Conservation (phyloP, 2,888 invertebrate species). For the Crocallis elinguaria region DNA sequence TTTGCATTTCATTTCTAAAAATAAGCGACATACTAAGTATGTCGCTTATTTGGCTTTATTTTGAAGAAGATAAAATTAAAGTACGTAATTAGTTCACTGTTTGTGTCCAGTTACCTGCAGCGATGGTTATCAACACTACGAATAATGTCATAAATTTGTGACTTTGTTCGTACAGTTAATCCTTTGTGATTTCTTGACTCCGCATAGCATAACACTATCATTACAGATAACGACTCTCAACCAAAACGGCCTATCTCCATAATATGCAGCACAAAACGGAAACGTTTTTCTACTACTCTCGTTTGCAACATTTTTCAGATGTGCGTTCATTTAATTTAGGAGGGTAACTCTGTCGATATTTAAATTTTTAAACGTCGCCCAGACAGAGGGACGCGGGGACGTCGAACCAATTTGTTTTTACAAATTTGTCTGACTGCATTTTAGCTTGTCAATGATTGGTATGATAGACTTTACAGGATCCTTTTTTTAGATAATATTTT, state of each 20-base stretch:
- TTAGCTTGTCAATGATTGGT: constrained; percentile 39
- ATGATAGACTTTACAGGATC: constrained; percentile 23
- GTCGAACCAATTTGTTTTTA: constrained; percentile 72
- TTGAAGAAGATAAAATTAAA: no score
- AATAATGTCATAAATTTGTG: no score
- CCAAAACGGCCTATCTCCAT: constrained; percentile 48
- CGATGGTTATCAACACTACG: no score
- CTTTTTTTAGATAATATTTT: no score
- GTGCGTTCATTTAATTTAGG: constrained; percentile 71
- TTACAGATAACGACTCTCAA: constrained; percentile 32
- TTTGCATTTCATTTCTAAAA: no score
- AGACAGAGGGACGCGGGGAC: constrained; percentile 57
- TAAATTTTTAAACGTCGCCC: constrained; percentile 78
- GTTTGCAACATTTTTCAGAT: constrained; percentile 63
- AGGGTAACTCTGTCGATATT: constrained; percentile 76
- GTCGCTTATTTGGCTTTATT: no score
- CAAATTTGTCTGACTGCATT: constrained; percentile 66
- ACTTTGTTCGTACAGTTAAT: no score
- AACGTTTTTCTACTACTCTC: constrained; percentile 44
- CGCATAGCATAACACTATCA: constrained; percentile 47
- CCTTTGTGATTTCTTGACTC: background rate
- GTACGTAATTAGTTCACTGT: no score
- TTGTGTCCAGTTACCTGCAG: no score
- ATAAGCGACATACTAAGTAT: no score
- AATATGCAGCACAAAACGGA: constrained; percentile 37